phyloP scores from a whole-genome alignment of 2,888 invertebrate species.

The Eucriotettix oculatus region DNA sequence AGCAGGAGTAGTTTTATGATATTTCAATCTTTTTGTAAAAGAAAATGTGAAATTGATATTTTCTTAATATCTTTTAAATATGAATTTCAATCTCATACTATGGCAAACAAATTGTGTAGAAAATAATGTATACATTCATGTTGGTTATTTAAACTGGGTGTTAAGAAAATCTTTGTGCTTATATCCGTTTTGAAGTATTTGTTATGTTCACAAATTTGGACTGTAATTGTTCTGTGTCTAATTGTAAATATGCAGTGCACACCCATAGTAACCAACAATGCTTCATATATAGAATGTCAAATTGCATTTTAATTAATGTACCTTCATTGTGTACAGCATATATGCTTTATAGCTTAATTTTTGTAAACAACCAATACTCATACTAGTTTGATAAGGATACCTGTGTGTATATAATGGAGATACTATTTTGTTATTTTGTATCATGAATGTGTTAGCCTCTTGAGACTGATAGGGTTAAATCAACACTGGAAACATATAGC shows the following conservation, averaged over 20 bases:
- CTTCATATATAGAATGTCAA: background rate
- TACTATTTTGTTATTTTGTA: constrained; percentile 13
- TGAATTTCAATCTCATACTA: too few relatives aligned
- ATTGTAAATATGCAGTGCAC: background rate
- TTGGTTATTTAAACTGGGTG: too few relatives aligned
- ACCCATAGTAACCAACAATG: background rate
- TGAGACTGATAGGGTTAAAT: constrained; percentile 26
- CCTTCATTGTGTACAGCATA: constrained; percentile 1
- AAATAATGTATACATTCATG: too few relatives aligned
- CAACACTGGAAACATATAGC: constrained; percentile 1
- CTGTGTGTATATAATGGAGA: constrained; percentile 8
- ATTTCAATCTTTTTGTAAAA: too few relatives aligned
- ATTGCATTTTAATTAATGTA: background rate
- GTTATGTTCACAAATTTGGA: too few relatives aligned
- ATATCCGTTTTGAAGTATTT: too few relatives aligned
- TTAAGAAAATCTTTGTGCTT: too few relatives aligned
- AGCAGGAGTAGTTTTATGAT: too few relatives aligned
- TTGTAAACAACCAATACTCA: constrained; percentile 5
- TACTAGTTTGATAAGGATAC: constrained; percentile 1
- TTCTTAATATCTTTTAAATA: too few relatives aligned
- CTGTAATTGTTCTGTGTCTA: background rate
- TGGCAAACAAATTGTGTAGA: too few relatives aligned
- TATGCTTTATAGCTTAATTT: constrained; percentile 1
- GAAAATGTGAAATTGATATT: too few relatives aligned
- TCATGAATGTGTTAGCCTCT: constrained; percentile 23